Percentiles rank a stretch among this genome's conserved stretches.
Evolutionary conservation across 2,888 invertebrate genomes (phyloP).

Genomic region (Zaprionus bogoriensis): DNA sequence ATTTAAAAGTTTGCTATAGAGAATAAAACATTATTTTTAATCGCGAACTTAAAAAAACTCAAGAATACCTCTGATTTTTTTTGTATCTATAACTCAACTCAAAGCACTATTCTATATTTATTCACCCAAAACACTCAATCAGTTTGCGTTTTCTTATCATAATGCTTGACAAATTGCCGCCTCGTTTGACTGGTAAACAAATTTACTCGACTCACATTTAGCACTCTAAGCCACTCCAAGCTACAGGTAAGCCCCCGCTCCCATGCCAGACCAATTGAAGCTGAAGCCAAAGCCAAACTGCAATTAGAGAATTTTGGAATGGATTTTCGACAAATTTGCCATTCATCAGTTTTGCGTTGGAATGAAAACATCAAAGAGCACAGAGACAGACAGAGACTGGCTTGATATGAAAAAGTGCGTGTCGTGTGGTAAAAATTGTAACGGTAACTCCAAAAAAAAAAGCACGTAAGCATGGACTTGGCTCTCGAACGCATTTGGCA

Average conservation of each 20-base stretch:
- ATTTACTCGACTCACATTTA: conserved; percentile 9
- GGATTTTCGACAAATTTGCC: conserved; percentile 36
- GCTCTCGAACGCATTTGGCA: conserved; percentile 54
- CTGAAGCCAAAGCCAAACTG: conserved; percentile 6
- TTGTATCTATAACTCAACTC: no score
- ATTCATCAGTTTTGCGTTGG: conserved; percentile 63
- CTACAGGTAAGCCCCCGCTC: conserved; percentile 1
- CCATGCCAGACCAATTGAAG: conserved; percentile 20
- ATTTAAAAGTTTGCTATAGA: no score
- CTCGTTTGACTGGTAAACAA: conserved; percentile 5
- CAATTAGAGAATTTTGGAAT: conserved; percentile 39
- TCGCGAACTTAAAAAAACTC: no score
- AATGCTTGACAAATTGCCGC: conserved; percentile 22
- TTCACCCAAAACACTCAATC: neutral
- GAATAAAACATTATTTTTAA: no score
- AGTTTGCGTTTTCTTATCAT: conserved; percentile 3
- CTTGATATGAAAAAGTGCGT: conserved; percentile 64
- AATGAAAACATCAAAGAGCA: no score
- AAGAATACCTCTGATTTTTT: no score
- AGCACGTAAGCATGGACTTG: no score
- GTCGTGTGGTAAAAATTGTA: conserved; percentile 42
- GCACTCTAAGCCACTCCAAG: conserved; percentile 25
- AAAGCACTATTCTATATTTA: neutral
- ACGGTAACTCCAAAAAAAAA: conserved; percentile 19
- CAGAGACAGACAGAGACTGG: conserved; percentile 9